These are phyloP conservation scores for Pionites leucogaster DNA, from an alignment of 2,113 vertebrate genomes.

Conservation along the genomic window DNA sequence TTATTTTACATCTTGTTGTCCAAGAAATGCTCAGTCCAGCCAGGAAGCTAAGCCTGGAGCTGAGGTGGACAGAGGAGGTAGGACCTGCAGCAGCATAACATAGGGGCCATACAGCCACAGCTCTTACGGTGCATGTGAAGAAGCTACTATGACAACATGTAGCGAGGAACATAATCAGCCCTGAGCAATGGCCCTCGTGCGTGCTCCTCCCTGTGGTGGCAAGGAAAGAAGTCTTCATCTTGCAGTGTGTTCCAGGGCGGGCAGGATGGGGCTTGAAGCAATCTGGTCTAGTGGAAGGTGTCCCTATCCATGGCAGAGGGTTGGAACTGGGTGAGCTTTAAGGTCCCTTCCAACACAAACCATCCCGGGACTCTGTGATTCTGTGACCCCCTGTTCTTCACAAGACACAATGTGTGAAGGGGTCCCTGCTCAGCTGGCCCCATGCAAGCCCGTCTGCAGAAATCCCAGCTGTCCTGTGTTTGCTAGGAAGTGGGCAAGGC, in stretches of 20 bases:
- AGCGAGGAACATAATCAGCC: background rate
- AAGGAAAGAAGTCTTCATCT: background rate
- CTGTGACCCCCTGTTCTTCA: background rate
- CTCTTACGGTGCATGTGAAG: background rate
- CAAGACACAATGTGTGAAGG: rapidly evolving
- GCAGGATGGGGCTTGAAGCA: background rate
- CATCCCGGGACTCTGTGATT: background rate
- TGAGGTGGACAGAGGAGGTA: background rate
- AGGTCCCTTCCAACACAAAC: background rate
- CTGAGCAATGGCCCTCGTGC: background rate
- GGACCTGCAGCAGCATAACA: background rate
- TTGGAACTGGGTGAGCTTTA: background rate
- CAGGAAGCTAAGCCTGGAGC: background rate
- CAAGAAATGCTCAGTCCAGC: background rate
- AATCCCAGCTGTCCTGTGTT: rapidly evolving
- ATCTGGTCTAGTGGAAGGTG: background rate
- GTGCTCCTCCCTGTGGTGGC: background rate
- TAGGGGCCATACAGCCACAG: rapidly evolving
- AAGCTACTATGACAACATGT: background rate
- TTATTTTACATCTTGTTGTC: background rate
- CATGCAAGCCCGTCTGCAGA: background rate
- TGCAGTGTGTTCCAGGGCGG: background rate
- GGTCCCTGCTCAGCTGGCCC: background rate
- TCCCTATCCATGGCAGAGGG: background rate
- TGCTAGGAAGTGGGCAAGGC: background rate